A percentile compares a stretch with the other conserved stretches of the same genome.
phyloP scores from a whole-genome alignment of 2,888 invertebrate genomes.

The Ormyrus labotus region DNA sequence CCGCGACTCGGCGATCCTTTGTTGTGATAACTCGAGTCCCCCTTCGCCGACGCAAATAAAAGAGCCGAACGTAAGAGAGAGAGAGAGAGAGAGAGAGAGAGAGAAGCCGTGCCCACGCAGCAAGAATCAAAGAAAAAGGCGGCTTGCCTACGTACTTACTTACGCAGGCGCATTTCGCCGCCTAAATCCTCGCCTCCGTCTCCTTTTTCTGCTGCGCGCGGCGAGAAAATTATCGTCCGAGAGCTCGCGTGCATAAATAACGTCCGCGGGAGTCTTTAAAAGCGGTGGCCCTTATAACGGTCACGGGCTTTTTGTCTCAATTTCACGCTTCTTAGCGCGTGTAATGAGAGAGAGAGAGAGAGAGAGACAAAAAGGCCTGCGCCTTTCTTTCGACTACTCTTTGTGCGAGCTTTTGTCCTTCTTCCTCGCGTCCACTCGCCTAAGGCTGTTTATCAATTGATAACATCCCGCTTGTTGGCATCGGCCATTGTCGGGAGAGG shows the following conservation, averaged over 20 bases:
- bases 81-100: too few species aligned
- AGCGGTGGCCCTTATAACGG: slow-evolving; percentile 10
- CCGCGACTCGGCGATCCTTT: background rate
- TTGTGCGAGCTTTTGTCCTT: background rate
- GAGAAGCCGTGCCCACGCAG: too few species aligned
- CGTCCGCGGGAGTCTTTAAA: slow-evolving; percentile 5
- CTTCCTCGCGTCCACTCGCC: too few species aligned
- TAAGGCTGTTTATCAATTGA: slow-evolving; percentile 14
- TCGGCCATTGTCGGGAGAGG: too few species aligned
- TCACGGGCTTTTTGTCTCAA: slow-evolving; percentile 44
- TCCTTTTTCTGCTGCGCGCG: background rate
- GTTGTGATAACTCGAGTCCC: slow-evolving; percentile 4
- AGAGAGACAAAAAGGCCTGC: background rate
- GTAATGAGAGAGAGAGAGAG: slow-evolving; percentile 32
- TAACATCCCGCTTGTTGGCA: background rate
- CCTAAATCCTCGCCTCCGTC: background rate
- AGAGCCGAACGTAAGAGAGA: background rate
- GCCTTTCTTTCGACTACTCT: background rate
- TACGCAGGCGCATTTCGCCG: too few species aligned
- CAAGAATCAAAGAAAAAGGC: too few species aligned
- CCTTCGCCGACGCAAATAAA: too few species aligned
- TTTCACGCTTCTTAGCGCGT: slow-evolving; percentile 47
- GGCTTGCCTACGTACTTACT: too few species aligned
- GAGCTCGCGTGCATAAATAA: background rate
- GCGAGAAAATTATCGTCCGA: slow-evolving; percentile 1